phyloP scores from a whole-genome alignment of 2,797 vertebrate species.

The Gadopsis bispinosus region DNA sequence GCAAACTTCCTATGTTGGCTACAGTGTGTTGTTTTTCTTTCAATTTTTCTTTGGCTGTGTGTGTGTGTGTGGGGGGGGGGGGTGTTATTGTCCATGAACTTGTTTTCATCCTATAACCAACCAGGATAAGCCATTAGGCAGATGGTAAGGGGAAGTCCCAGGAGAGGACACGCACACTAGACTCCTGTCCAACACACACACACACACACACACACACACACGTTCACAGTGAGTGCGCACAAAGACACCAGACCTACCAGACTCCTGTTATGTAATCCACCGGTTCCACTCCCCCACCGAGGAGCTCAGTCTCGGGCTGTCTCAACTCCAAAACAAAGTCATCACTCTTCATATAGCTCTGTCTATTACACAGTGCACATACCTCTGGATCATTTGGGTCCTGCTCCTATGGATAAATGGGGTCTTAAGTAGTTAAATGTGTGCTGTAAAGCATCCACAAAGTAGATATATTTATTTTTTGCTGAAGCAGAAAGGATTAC shows the following conservation, averaged over 20 bases:
- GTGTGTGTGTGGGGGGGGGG: background rate
- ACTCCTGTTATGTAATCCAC: conserved; percentile 85
- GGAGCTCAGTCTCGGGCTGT: conserved; percentile 69
- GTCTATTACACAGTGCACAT: conserved; percentile 51
- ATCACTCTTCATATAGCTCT: conserved; percentile 67
- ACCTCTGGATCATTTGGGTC: conserved; percentile 38
- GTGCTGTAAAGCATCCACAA: background rate
- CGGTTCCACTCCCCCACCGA: conserved; percentile 71
- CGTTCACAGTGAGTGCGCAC: conserved; percentile 66
- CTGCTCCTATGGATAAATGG: background rate
- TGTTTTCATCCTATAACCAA: conserved; percentile 81
- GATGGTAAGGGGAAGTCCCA: conserved; percentile 84
- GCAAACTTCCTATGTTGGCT: conserved; percentile 18
- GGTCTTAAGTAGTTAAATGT: background rate
- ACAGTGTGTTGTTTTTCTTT: conserved; percentile 53
- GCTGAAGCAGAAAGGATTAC: conserved; percentile 14
- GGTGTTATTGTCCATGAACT: conserved; percentile 71
- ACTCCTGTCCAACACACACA: conserved; percentile 56
- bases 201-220: conserved; percentile 47
- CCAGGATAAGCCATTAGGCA: conserved; percentile 84
- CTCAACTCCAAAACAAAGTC: conserved; percentile 74
- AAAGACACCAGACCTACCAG: conserved; percentile 80
- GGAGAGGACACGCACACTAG: conserved; percentile 59
- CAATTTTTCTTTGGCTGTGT: conserved; percentile 8
- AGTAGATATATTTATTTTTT: background rate